Evolutionary conservation across 2,888 invertebrate genomes (phyloP).

Genomic region (Spisula solida): DNA sequence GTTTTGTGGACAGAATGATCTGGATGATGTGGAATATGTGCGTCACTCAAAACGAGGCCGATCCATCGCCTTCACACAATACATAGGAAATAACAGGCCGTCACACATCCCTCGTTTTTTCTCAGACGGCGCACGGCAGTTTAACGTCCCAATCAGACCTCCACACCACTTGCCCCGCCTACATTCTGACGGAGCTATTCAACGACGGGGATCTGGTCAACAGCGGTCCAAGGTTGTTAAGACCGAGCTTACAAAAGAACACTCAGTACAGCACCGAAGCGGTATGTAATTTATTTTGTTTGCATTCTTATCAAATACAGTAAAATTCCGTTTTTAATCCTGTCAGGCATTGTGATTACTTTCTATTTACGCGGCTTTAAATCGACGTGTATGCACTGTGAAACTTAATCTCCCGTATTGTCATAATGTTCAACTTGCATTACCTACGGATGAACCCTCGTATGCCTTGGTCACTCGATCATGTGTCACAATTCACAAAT

Average conservation of each 20-base stretch:
- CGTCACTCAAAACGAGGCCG: conserved; percentile 13
- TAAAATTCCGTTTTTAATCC: too few species aligned
- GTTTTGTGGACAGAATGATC: not conserved
- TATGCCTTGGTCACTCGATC: too few species aligned
- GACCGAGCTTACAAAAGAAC: not conserved
- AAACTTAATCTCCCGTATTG: too few species aligned
- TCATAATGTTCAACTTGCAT: too few species aligned
- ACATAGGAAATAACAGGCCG: not conserved
- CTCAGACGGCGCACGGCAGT: not conserved
- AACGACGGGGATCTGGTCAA: not conserved
- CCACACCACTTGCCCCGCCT: conserved; percentile 18
- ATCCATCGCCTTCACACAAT: not conserved
- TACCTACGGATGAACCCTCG: too few species aligned
- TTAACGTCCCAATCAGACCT: not conserved
- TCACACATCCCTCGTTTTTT: not conserved
- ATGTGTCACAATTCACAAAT: too few species aligned
- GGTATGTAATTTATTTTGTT: not conserved
- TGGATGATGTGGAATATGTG: not conserved
- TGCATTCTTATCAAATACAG: too few species aligned
- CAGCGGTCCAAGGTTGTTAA: not conserved
- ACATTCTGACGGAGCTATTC: not conserved
- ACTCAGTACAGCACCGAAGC: not conserved
- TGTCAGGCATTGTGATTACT: too few species aligned
- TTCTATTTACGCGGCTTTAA: too few species aligned
- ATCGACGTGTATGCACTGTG: too few species aligned